Evolutionary conservation across 30 jellyfish, hydroid and myxozoan species (phyloP), one percentile per base, ranked within the genome.

Genomic region (Catostylus mosaicus): DNA sequence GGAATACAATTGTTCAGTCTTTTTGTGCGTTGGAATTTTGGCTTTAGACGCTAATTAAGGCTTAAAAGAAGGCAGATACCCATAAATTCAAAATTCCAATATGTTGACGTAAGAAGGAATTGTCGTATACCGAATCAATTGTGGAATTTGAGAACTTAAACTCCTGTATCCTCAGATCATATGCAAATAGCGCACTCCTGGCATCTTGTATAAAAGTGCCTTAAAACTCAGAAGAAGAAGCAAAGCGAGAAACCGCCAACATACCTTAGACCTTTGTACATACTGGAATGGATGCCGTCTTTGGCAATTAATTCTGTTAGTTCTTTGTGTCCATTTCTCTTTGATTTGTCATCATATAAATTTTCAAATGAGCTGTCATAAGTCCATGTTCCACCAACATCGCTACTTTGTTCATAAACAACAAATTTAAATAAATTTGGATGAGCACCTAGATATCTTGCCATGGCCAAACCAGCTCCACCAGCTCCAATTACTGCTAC

Each of bases 401-500:
- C 48, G 51, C 66, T 59, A 24, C 93, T 79, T 69, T 84, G 92
- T 62, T 90, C 97, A 67, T 36, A 90, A 22, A 90, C 82, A 20
- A 68, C 87, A 43, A 72, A 48, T 34, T 77, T 14, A 30, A 91
- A 69, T 48, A 52, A 51, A 52, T 38, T 54, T 27, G 74, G 77
- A 18, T 89, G 61, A 11, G 70, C 84, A 29, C 85, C 50, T 11
- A 93, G 73, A 59, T 76, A 78, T 52, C 96, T 72, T 40, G 97
- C 97, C 75, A 95, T 82, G 30, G 97, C 80, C 37, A 93, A 45
- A 45, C 99, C 99, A 20, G 97, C 95, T n/a, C 86, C 78, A 23
- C 99, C 99, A 12, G 96, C 99, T 0, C 99, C 99, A 6, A 93
- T 93, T 12, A 93, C 74, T 23, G 99, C 99, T 1, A 88, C 97